These are phyloP conservation scores for Sturnira hondurensis DNA, from an alignment of 2,113 vertebrate species.

Conservation along the genomic window DNA sequence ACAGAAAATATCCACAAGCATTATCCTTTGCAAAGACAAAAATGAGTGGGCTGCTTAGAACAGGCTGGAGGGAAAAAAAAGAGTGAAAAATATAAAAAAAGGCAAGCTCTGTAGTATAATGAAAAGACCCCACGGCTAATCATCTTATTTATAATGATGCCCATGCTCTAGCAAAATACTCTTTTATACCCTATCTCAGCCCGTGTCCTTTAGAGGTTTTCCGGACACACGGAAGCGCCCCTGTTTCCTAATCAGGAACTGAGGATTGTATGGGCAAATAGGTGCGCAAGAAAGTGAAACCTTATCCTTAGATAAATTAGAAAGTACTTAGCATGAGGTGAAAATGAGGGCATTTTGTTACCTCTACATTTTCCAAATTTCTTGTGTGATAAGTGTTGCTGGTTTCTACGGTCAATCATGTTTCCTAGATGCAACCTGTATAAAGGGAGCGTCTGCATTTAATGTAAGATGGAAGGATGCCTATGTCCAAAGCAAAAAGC, in stretches of 20 bases:
- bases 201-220: background rate
- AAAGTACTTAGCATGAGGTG: background rate
- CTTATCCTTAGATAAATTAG: background rate
- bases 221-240: background rate
- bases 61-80: background rate
- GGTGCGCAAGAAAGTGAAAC: background rate
- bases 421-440: background rate
- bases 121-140: background rate
- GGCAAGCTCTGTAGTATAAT: background rate
- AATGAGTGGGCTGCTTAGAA: background rate
- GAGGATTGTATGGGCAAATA: background rate
- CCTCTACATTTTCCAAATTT: background rate
- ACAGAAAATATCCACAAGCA: background rate
- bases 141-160: background rate
- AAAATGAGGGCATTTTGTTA: background rate
- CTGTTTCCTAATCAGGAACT: background rate
- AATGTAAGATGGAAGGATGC: background rate
- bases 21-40: background rate
- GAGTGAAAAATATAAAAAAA: background rate
- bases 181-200: background rate
- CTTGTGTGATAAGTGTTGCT: background rate
- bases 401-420: background rate
- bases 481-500: background rate
- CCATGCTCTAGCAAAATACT: background rate
- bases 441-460: background rate